phyloP scores from a whole-genome alignment of 2,113 vertebrate species.

The Struthidea cinerea region DNA sequence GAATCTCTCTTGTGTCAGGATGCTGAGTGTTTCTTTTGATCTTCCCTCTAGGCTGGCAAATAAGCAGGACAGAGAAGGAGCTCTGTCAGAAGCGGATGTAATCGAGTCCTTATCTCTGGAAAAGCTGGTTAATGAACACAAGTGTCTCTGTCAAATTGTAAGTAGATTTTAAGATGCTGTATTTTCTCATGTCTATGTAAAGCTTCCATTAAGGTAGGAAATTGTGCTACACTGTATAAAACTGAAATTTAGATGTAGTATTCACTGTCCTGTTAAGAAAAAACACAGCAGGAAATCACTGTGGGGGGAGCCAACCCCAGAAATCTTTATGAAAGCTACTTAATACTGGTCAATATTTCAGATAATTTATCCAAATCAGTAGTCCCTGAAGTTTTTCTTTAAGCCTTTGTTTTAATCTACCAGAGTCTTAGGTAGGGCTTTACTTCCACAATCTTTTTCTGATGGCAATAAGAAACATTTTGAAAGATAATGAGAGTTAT shows the following conservation, averaged over 20 bases:
- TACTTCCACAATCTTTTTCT: neutral
- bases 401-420: neutral
- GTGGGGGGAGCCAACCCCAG: neutral
- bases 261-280: neutral
- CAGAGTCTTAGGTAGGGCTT: neutral
- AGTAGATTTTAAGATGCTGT: constrained; percentile 55
- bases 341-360: neutral
- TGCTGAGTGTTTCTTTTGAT: neutral
- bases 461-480: neutral
- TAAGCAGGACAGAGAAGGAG: constrained; percentile 93
- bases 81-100: constrained; percentile 90
- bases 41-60: constrained; percentile 83
- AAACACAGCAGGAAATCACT: neutral
- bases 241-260: neutral
- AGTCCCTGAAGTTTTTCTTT: neutral
- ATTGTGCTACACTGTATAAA: neutral
- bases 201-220: neutral
- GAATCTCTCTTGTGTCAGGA: neutral
- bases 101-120: constrained; percentile 90
- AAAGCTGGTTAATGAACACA: constrained; percentile 92
- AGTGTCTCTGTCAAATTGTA: constrained; percentile 94
- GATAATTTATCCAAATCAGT: neutral
- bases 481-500: neutral
- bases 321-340: neutral
- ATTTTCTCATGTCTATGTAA: neutral